Base-by-base conservation (phyloP, 2,888 invertebrate genomes). In the Entomobrya multifasciata region DNA sequence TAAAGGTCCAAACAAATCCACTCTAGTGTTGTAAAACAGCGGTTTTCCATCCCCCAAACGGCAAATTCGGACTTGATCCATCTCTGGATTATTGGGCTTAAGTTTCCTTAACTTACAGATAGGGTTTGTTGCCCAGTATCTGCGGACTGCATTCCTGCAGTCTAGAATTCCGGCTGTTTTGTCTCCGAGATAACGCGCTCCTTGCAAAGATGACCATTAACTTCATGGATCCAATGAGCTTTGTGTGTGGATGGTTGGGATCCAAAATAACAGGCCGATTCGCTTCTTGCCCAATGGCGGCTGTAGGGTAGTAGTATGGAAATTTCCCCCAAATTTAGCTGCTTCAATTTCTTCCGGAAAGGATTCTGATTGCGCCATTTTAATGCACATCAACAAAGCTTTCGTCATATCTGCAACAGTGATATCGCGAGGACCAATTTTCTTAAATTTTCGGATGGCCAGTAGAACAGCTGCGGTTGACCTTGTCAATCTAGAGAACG, bases 331-430 rank as follows among this genome's bases (percentile, higher is more conserved):
- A n/a, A n/a, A n/a, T n/a, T n/a, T n/a, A n/a, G n/a, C n/a, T n/a
- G n/a, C n/a, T n/a, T n/a, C n/a, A n/a, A n/a, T n/a, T n/a, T 88
- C 88, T 11, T 67, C 70, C 8, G 44, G 20, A 44, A 84, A 87
- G 0, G 36, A 49, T 1, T 80, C 80, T 15, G 22, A 5, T 84
- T 74, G 60, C 47, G 6, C 15, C 47, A 20, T 10, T 22, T n/a
- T 72, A 1, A 70, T 20, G 52, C 67, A 70, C 1, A 67, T 4
- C 6, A 22, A 13, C 5, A 22, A 20, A 0, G 80, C 80, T n/a
- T 52, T 52, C 13, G 13, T 22, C 36, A 80, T 80, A 22, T 80
- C 80, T 8, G n/a, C 20, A 6, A 30, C 0, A 5, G 52, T 80
- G 15, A 80, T 60, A 20, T 17, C 8, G 1, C 13, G 0, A 27